Evolutionary conservation across 1,140 invertebrate genomes (phyloP), one percentile per base, ranked within the genome.

Genomic region (Drosophila virilis): DNA sequence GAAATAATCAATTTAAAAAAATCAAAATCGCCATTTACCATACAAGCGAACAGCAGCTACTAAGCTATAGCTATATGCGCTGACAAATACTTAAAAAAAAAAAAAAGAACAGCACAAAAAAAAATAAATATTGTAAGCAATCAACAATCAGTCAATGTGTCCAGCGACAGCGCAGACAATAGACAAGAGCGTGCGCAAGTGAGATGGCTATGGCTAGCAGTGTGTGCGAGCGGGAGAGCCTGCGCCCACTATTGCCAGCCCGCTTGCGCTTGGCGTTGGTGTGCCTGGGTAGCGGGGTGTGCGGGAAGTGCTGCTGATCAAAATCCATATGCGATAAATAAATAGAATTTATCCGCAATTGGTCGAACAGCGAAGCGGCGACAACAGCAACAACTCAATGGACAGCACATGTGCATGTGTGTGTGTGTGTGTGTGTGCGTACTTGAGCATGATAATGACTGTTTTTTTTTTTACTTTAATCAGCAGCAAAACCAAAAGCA

Each of bases 341-440:
- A 91, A 91, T 91, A 91, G 89, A 91, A 91, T 91, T 91, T 91
- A 91, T 91, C 89, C 89, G 89, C 89, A 91, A 91, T 91, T 91
- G 89, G 89, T 91, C 80, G 89, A 84, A 78, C 28, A 45, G 10
- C 51, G 60, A 59, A 64, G 38, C 15, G 52, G 33, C 50, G 46
- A n/a, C 58, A 42, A 61, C 72, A 35, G 65, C 66, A 75, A 8
- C 57, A 15, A 51, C 15, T 28, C 46, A 60, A 52, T 51, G 28
- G 17, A 48, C 40, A 60, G 28, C 60, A 28, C 22, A 33, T 46
- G 52, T 54, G 46, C 50, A 59, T 48, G 61, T 60, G 43, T 65
- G 37, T 32, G 54, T 48, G 59, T 48, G 61, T 61, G 40, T 42
- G 32, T 55, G 55, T 33, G 46, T 54, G 51, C 50, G 32, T 54